A percentile compares a stretch with the other conserved stretches of the same genome.
phyloP scores from a whole-genome alignment of 2,797 vertebrate species.

The Decapterus maruadsi region DNA sequence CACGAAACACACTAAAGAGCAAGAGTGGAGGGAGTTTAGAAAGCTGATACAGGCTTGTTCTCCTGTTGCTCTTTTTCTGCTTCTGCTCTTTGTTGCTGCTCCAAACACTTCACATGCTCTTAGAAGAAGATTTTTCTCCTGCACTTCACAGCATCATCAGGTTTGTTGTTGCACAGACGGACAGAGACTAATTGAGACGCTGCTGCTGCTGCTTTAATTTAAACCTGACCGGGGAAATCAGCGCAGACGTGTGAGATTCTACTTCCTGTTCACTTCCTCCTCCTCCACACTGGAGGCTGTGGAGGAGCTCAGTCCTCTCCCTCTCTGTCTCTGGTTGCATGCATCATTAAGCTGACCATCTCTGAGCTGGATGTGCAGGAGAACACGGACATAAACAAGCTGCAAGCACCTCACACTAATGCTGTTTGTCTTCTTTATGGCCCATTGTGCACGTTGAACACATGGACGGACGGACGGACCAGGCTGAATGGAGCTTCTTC shows the following conservation, averaged over 20 bases:
- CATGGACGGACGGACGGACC: slow-evolving; percentile 3
- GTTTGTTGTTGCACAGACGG: slow-evolving; percentile 2
- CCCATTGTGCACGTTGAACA: slow-evolving; percentile 65
- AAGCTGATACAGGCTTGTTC: no score
- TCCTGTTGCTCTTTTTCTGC: no score
- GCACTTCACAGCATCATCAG: not conserved
- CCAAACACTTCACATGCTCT: no score
- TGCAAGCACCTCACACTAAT: slow-evolving; percentile 59
- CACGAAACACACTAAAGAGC: slow-evolving; percentile 32
- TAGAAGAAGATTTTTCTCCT: no score
- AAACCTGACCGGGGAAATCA: slow-evolving; percentile 3
- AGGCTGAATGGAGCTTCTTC: slow-evolving; percentile 53
- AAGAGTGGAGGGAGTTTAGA: slow-evolving; percentile 33
- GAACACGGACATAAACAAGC: slow-evolving; percentile 71
- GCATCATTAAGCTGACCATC: slow-evolving; percentile 78
- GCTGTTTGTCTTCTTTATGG: slow-evolving; percentile 77
- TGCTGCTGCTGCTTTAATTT: not conserved
- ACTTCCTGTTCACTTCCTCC: slow-evolving; percentile 39
- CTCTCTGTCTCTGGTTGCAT: slow-evolving; percentile 58
- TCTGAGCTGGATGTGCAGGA: slow-evolving; percentile 57
- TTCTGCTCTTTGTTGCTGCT: no score
- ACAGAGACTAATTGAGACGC: slow-evolving; percentile 4
- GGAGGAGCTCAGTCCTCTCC: slow-evolving; percentile 41
- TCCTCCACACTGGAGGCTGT: slow-evolving; percentile 42
- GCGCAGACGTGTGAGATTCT: slow-evolving; percentile 23